These are phyloP conservation scores for Troides aeacus DNA, from an alignment of 2,888 invertebrate genomes.

Conservation along the genomic window DNA sequence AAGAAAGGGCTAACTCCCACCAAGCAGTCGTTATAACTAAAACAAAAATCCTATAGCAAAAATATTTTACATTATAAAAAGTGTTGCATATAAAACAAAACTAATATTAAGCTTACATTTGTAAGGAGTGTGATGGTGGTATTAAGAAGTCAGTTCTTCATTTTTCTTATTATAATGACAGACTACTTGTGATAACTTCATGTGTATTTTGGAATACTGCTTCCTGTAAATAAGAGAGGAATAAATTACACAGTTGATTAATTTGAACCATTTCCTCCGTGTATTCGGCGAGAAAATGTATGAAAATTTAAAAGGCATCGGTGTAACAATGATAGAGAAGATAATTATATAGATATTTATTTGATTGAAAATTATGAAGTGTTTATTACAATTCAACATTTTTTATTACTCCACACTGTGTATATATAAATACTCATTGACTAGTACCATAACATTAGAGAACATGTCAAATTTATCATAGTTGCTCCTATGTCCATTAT, in stretches of 20 bases:
- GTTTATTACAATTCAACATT: slow-evolving; percentile 70
- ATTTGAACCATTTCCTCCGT: neutral
- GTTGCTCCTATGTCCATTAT: slow-evolving; percentile 15
- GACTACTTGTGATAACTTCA: slow-evolving; percentile 74
- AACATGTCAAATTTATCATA: slow-evolving; percentile 33
- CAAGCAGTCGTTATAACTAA: slow-evolving; percentile 17
- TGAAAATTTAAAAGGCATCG: slow-evolving; percentile 35
- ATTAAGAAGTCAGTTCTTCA: slow-evolving; percentile 65
- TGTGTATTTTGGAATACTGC: slow-evolving; percentile 79
- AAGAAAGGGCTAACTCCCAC: slow-evolving; percentile 4
- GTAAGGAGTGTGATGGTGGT: slow-evolving; percentile 63
- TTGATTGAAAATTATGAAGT: slow-evolving; percentile 67
- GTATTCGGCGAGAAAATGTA: slow-evolving; percentile 15
- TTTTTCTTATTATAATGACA: slow-evolving; percentile 73
- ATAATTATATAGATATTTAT: slow-evolving; percentile 72
- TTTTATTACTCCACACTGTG: slow-evolving; percentile 57
- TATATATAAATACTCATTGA: slow-evolving; percentile 74
- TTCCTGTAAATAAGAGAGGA: slow-evolving; percentile 71
- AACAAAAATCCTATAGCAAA: slow-evolving; percentile 32
- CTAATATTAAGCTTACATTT: slow-evolving; percentile 66
- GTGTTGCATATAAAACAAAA: slow-evolving; percentile 47
- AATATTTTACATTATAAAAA: slow-evolving; percentile 38
- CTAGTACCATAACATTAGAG: slow-evolving; percentile 52
- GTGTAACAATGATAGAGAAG: slow-evolving; percentile 57
- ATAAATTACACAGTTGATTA: slow-evolving; percentile 36